phyloP scores from a whole-genome alignment of 1,140 invertebrate genomes.

The Aphelinus atriplicis region DNA sequence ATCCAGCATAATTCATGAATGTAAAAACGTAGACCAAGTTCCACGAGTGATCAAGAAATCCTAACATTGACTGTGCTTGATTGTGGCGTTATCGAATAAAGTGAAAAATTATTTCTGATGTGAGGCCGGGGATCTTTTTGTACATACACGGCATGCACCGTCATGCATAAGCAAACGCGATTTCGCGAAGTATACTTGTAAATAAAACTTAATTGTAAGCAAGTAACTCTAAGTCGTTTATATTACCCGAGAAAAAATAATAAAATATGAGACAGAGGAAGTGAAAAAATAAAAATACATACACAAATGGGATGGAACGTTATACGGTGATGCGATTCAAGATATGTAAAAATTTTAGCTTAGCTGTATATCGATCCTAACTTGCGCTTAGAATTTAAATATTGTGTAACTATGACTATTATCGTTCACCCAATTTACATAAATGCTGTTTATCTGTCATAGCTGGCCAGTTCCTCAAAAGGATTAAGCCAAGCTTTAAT shows the following conservation, averaged over 20 bases:
- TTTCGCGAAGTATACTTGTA: slow-evolving; percentile 38
- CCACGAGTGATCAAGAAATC: no score
- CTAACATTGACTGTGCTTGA: no score
- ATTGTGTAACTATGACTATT: slow-evolving; percentile 45
- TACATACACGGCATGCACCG: slow-evolving; percentile 29
- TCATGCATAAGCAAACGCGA: slow-evolving; percentile 1
- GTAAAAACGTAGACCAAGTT: no score
- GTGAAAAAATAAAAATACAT: background rate
- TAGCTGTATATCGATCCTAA: slow-evolving; percentile 57
- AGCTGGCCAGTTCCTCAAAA: background rate
- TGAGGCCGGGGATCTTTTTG: slow-evolving; percentile 27
- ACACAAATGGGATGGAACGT: slow-evolving; percentile 37
- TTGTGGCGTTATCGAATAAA: no score
- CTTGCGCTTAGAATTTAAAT: slow-evolving; percentile 45
- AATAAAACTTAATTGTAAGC: slow-evolving; percentile 37
- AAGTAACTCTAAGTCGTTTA: slow-evolving; percentile 36
- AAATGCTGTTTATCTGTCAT: slow-evolving; percentile 37
- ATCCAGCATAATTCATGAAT: no score
- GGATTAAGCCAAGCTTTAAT: slow-evolving; percentile 6
- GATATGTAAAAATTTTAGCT: slow-evolving; percentile 53
- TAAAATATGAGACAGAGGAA: no score
- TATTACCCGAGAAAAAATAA: background rate
- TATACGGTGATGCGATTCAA: slow-evolving; percentile 52
- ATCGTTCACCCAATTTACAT: slow-evolving; percentile 34
- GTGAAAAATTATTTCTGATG: background rate